A percentile compares a stretch with the other conserved stretches of the same genome.
These are phyloP conservation scores for Eupithecia centaureata DNA, from an alignment of 2,888 invertebrate species.

Conservation along the genomic window DNA sequence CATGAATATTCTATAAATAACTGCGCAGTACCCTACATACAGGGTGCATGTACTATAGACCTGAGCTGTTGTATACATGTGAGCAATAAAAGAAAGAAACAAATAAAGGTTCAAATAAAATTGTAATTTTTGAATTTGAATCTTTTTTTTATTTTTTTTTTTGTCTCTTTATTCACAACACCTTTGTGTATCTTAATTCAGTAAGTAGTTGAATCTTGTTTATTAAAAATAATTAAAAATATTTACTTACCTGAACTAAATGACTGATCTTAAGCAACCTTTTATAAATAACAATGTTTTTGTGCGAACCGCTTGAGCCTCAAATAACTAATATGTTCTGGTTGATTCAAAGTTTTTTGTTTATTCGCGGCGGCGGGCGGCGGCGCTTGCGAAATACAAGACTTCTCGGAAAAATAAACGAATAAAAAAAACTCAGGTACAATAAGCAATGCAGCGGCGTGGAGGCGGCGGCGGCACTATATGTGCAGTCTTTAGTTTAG, in stretches of 20 bases:
- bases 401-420: conserved; percentile 49
- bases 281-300: neutral
- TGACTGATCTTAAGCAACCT: neutral
- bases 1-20: too few relatives aligned
- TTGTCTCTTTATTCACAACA: too few relatives aligned
- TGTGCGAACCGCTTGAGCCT: neutral
- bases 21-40: too few relatives aligned
- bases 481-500: conserved; percentile 58
- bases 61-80: too few relatives aligned
- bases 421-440: conserved; percentile 48
- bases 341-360: conserved; percentile 6
- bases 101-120: neutral
- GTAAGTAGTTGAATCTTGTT: too few relatives aligned
- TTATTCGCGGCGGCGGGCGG: conserved; percentile 8
- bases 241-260: neutral
- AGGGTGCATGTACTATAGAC: too few relatives aligned
- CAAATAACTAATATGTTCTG: conserved; percentile 5
- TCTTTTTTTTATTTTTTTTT: too few relatives aligned
- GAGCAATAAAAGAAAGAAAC: too few relatives aligned
- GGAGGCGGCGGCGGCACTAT: conserved; percentile 47
- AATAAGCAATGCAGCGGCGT: conserved; percentile 45
- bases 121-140: too few relatives aligned
- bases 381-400: conserved; percentile 23
- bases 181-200: neutral
- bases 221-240: neutral